Percentiles rank a stretch among this genome's conserved stretches.
These are phyloP conservation scores for Empis livida DNA, from an alignment of 2,888 invertebrate species.

Conservation along the genomic window DNA sequence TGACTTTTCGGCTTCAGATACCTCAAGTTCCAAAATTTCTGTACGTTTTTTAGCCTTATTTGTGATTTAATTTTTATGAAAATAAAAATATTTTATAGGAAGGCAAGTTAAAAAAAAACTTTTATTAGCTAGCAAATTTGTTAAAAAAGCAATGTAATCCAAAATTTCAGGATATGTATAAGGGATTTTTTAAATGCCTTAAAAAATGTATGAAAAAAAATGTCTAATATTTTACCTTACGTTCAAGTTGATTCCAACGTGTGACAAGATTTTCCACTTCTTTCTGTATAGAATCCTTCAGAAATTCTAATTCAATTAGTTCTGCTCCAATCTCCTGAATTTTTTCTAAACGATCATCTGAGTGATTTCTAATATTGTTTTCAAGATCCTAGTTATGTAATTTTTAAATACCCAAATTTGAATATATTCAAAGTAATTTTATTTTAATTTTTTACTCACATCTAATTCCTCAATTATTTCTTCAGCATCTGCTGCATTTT, in stretches of 20 bases:
- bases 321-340: conserved; percentile 64
- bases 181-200: too few relatives aligned
- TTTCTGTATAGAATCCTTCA: conserved; percentile 51
- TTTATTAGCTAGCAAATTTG: too few relatives aligned
- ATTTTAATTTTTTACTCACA: conserved; percentile 44
- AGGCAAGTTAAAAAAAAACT: too few relatives aligned
- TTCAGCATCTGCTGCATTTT: conserved; percentile 73
- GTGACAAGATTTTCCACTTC: conserved; percentile 51
- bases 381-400: conserved; percentile 56
- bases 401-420: not conserved
- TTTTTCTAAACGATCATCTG: conserved; percentile 54
- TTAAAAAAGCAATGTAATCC: too few relatives aligned
- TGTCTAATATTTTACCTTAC: conserved; percentile 41
- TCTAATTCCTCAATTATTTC: conserved; percentile 84
- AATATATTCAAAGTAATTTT: too few relatives aligned
- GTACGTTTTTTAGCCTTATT: conserved; percentile 30
- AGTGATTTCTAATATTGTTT: conserved; percentile 62
- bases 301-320: conserved; percentile 60
- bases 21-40: conserved; percentile 51
- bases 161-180: too few relatives aligned
- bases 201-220: too few relatives aligned
- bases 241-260: conserved; percentile 54
- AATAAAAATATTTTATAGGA: not conserved
- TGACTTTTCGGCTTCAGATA: conserved; percentile 61
- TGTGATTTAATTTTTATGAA: not conserved